Evolutionary conservation across 2,113 vertebrate genomes (phyloP).

Genomic region (Ptilorrhoa leucosticta): DNA sequence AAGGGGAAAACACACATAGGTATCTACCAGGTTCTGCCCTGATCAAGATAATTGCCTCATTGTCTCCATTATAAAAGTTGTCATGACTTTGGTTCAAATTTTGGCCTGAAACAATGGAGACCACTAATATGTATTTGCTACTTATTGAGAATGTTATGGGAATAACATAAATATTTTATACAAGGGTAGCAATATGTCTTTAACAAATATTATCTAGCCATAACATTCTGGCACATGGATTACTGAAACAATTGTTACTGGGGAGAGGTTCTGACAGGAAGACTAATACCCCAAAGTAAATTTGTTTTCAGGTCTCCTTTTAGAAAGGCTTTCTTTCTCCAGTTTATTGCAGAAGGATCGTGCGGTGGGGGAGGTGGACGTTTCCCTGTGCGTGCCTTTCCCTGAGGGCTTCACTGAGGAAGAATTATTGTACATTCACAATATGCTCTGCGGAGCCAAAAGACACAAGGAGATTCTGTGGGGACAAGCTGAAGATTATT

Average conservation of each 20-base stretch:
- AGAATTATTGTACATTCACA: background rate
- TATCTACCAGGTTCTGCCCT: background rate
- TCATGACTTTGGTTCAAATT: background rate
- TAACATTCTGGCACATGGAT: background rate
- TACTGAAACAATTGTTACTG: background rate
- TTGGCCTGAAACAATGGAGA: background rate
- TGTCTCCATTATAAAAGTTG: background rate
- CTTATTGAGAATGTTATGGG: background rate
- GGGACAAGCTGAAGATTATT: background rate
- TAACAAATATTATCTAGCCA: background rate
- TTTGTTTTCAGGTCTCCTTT: background rate
- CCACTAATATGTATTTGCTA: background rate
- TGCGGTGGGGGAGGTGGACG: background rate
- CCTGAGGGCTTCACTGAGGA: background rate
- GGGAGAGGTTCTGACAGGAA: slow-evolving; percentile 13
- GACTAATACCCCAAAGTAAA: background rate
- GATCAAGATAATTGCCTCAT: background rate
- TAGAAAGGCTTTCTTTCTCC: background rate
- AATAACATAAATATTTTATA: background rate
- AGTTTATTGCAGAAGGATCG: background rate
- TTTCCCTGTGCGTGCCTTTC: background rate
- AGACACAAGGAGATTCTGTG: background rate
- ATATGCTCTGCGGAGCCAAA: background rate
- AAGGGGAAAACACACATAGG: background rate
- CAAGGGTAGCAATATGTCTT: background rate